A percentile compares a stretch with the other conserved stretches of the same genome.
Evolutionary conservation across 2,888 invertebrate species (phyloP).

Genomic region (Didymodactylos carnosus): DNA sequence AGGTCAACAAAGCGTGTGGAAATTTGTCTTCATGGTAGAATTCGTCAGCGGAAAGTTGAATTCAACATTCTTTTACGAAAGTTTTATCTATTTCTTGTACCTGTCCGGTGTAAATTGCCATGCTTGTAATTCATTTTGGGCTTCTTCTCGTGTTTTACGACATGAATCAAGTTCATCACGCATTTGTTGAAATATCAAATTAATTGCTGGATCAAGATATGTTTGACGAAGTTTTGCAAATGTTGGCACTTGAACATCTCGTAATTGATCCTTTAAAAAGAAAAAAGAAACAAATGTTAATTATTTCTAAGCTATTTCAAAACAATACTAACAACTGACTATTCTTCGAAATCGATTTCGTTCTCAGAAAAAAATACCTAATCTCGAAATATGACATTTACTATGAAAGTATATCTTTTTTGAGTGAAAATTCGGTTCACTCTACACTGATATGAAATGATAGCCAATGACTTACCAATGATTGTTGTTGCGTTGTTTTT

Average conservation of each 20-base stretch:
- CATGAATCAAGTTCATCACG: slow-evolving; percentile 69
- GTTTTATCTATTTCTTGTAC: slow-evolving; percentile 27
- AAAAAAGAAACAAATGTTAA: neutral
- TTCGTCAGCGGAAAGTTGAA: no score
- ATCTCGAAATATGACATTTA: no score
- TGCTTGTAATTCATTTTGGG: slow-evolving; percentile 84
- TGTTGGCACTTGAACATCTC: neutral
- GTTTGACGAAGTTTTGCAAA: slow-evolving; percentile 50
- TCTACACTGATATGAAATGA: no score
- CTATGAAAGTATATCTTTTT: no score
- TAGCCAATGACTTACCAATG: neutral
- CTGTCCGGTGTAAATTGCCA: slow-evolving; percentile 99
- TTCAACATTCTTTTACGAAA: no score
- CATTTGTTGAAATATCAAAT: slow-evolving; percentile 69
- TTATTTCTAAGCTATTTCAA: no score
- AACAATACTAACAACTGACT: no score
- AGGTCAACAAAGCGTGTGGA: no score
- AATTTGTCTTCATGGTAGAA: no score
- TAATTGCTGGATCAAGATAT: slow-evolving; percentile 79
- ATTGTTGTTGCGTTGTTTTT: neutral
- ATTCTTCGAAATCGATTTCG: no score
- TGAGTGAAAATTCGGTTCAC: no score
- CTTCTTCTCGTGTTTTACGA: slow-evolving; percentile 74
- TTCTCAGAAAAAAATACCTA: no score
- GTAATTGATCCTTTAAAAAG: neutral